phyloP scores from a whole-genome alignment of 2,797 vertebrate species.

The Aythya fuligula region DNA sequence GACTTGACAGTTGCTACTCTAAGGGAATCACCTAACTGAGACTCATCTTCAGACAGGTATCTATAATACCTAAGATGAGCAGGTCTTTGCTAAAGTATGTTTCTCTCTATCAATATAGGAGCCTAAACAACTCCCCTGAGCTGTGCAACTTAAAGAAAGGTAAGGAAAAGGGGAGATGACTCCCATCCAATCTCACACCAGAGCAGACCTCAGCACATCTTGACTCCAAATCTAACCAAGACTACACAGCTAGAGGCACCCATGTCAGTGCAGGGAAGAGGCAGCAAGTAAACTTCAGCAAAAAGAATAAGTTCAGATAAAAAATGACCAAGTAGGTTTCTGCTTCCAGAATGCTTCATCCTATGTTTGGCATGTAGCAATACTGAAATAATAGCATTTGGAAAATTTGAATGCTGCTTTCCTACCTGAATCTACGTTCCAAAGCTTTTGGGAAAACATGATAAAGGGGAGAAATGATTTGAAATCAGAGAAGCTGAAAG shows the following conservation, averaged over 20 bases:
- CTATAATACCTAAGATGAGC: not conserved
- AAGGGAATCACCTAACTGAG: not conserved
- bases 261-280: not conserved
- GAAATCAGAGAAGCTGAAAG: conserved; percentile 12
- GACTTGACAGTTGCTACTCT: not conserved
- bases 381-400: not conserved
- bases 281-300: not conserved
- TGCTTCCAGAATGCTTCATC: not conserved
- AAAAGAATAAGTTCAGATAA: not conserved
- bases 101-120: not conserved
- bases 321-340: not conserved
- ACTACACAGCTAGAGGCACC: conserved; percentile 1
- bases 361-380: not conserved
- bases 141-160: not conserved
- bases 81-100: not conserved
- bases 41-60: not conserved
- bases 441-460: conserved; percentile 10
- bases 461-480: not conserved
- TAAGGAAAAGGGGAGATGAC: not conserved
- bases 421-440: not conserved
- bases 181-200: not conserved
- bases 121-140: not conserved
- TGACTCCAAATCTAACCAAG: conserved; percentile 27
- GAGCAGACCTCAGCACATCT: not conserved
- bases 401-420: not conserved